A percentile compares a stretch with the other conserved stretches of the same genome.
phyloP scores from a whole-genome alignment of 2,113 vertebrate genomes.

The Brachypteracias leptosomus region DNA sequence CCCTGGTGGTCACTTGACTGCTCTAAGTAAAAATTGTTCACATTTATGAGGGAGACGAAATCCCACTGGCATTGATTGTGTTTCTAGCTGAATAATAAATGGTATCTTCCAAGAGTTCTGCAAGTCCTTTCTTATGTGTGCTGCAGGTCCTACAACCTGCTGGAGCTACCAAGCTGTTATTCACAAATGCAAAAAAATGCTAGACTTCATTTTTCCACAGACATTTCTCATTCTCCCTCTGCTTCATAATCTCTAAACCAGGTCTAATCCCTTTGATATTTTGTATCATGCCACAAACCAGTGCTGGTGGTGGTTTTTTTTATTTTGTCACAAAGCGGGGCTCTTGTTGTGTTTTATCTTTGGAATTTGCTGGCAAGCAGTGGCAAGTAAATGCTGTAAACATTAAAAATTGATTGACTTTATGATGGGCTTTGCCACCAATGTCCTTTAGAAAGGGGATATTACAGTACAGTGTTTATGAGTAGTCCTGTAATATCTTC shows the following conservation, averaged over 20 bases:
- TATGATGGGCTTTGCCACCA: not conserved
- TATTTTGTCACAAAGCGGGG: not conserved
- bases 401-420: not conserved
- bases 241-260: not conserved
- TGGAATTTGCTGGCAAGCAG: not conserved
- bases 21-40: conserved; percentile 62
- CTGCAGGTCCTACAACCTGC: not conserved
- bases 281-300: not conserved
- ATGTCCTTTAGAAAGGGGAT: not conserved
- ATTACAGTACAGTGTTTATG: not conserved
- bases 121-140: not conserved
- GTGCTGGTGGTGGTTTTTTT: not conserved
- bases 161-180: not conserved
- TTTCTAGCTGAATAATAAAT: conserved; percentile 59
- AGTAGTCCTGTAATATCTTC: not conserved
- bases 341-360: not conserved
- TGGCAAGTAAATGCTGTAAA: not conserved
- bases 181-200: not conserved
- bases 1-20: conserved; percentile 52
- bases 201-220: not conserved
- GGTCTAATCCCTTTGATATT: not conserved
- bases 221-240: not conserved
- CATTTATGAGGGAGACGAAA: conserved; percentile 54
- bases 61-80: not conserved
- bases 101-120: conserved; percentile 22